Base-by-base conservation (phyloP, 2,888 invertebrate genomes). In the Iphiclides podalirius region DNA sequence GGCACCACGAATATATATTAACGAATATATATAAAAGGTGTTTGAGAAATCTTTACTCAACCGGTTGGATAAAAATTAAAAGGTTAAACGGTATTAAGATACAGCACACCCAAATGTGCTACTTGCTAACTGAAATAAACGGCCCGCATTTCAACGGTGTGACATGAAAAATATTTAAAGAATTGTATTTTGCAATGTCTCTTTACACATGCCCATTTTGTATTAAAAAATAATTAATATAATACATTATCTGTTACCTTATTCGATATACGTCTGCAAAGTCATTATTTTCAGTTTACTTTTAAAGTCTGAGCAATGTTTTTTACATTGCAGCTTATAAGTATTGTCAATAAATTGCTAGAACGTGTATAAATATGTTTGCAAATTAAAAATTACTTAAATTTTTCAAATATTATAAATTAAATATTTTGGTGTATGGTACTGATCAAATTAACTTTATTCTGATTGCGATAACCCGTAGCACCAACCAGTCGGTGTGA, bases 21-120 rank as follows among this genome's bases (percentile, higher is more conserved):
- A n/a, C n/a, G n/a, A n/a, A n/a, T n/a, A n/a, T n/a, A n/a, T 44
- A 37, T 42, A 48, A 48, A 39, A 36, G 40, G 20, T 31, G 26
- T 45, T 45, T 50, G 31, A 45, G 50, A 45, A 45, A 45, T 51
- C 31, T 36, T 17, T 8, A 31, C 20, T 40, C 33, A 45, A 51
- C 45, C 36, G 50, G 41, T 51, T 33, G 36, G 31, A 20, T 45
- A 36, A 28, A 45, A 39, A 31, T 50, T 36, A n/a, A 45, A 51
- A 51, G 45, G 50, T 51, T 45, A 45, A 41, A 16, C 39, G 49
- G 44, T 39, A 33, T 39, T 34, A 16, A 44, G 4, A 44, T 34
- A 45, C 14, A 3, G 13, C 20, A 20, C 34, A 7, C 14, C 34
- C 33, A 35, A 43, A 43, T 15, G 12, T 23, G 13, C 36, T 35